Evolutionary conservation across 2,888 invertebrate species (phyloP).

Genomic region (Philopedon plagiatum): DNA sequence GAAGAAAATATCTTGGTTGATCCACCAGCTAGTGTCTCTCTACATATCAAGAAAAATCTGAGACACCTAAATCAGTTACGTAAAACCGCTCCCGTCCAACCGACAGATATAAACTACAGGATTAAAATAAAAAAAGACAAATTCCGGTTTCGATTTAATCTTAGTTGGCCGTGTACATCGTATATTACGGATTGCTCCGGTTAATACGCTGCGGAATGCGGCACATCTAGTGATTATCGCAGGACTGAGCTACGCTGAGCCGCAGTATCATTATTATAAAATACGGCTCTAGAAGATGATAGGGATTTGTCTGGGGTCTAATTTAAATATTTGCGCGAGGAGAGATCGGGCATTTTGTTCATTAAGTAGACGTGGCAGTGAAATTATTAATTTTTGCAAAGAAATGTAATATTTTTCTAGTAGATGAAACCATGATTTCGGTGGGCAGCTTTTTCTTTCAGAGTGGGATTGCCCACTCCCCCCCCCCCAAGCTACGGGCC

Average conservation of each 20-base stretch:
- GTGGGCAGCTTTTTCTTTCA: no score
- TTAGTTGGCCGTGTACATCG: constrained; percentile 31
- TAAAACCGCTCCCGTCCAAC: background rate
- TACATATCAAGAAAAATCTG: background rate
- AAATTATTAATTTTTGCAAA: no score
- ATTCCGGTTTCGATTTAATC: constrained; percentile 42
- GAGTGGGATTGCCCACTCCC: no score
- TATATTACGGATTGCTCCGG: constrained; percentile 63
- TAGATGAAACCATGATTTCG: no score
- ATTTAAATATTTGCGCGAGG: background rate
- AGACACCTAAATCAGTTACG: background rate
- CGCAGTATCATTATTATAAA: constrained; percentile 8
- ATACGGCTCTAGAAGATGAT: background rate
- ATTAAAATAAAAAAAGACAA: constrained; percentile 24
- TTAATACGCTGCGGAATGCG: constrained; percentile 63
- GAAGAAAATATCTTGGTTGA: no score
- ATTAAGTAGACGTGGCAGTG: no score
- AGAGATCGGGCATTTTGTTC: no score
- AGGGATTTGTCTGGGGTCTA: background rate
- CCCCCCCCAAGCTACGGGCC: no score
- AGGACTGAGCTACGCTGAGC: constrained; percentile 3
- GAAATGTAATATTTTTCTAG: no score
- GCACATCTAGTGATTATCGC: constrained; percentile 53
- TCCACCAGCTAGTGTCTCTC: no score
- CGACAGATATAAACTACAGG: constrained; percentile 14